Conservation (phyloP, 2,113 vertebrate genomes). For the Pterocles burchelli region DNA sequence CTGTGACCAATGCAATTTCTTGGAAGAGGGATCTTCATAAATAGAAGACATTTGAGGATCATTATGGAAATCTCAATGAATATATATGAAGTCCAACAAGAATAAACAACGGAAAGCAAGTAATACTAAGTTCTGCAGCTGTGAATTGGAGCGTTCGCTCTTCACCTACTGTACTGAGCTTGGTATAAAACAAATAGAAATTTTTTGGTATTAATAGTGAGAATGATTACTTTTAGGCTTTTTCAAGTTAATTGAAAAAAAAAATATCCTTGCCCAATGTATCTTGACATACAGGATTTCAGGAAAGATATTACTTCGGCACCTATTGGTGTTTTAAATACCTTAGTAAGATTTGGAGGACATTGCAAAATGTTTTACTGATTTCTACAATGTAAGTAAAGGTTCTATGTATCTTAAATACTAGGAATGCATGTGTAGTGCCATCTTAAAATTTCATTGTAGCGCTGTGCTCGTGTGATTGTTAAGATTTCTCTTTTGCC, state of each 20-base stretch:
- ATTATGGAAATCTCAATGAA: neutral
- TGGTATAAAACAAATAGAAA: neutral
- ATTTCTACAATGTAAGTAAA: neutral
- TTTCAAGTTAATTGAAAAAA: neutral
- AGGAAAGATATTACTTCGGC: neutral
- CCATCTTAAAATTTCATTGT: neutral
- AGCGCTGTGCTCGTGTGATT: rapidly evolving
- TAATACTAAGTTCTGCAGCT: neutral
- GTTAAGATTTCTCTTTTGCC: neutral
- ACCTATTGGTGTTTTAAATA: neutral
- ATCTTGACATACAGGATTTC: neutral
- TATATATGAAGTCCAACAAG: neutral
- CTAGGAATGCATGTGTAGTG: neutral
- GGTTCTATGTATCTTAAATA: neutral
- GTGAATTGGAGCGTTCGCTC: neutral
- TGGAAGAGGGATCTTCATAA: neutral
- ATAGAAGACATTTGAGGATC: neutral
- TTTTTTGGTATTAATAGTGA: neutral
- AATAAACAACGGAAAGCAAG: neutral
- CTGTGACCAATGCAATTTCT: neutral
- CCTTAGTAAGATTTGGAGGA: neutral
- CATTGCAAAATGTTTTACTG: neutral
- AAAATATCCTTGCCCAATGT: neutral
- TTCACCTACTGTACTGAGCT: neutral
- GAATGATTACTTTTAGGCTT: neutral